Conservation (phyloP, 2,888 invertebrate genomes). For the Drosophila neutralis region DNA sequence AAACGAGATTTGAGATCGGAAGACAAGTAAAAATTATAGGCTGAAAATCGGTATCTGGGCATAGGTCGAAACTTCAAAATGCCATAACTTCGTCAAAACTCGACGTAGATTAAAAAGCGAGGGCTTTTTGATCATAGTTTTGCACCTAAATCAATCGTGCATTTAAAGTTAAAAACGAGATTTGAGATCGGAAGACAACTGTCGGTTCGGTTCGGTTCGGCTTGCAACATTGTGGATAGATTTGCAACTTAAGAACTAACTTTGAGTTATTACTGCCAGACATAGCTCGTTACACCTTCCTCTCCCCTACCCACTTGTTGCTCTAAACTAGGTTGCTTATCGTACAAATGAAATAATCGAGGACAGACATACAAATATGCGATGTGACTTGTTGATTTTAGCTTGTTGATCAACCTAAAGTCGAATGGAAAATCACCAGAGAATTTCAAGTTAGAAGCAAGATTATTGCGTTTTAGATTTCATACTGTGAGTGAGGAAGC, state of each 20-base stretch:
- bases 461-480: constrained; percentile 13
- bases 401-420: constrained; percentile 20
- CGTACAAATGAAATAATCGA: constrained; percentile 14
- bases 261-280: not conserved
- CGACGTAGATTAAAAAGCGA: too few species aligned
- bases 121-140: too few species aligned
- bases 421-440: constrained; percentile 33
- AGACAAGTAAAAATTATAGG: too few species aligned
- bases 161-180: too few species aligned
- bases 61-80: too few species aligned
- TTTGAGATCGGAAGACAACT: too few species aligned
- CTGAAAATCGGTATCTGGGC: too few species aligned
- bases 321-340: constrained; percentile 14
- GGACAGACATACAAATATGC: constrained; percentile 6
- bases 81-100: too few species aligned
- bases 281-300: not conserved
- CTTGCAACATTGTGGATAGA: not conserved
- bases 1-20: too few species aligned
- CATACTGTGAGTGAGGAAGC: not conserved
- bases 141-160: too few species aligned
- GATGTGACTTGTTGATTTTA: constrained; percentile 17
- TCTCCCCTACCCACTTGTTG: not conserved
- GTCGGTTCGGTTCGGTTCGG: not conserved
- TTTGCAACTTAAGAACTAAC: not conserved
- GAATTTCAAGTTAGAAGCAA: constrained; percentile 22